Percentiles rank a stretch among this genome's conserved stretches.
These are phyloP conservation scores for Brachyistius frenatus DNA, from an alignment of 2,113 vertebrate species.

Conservation along the genomic window DNA sequence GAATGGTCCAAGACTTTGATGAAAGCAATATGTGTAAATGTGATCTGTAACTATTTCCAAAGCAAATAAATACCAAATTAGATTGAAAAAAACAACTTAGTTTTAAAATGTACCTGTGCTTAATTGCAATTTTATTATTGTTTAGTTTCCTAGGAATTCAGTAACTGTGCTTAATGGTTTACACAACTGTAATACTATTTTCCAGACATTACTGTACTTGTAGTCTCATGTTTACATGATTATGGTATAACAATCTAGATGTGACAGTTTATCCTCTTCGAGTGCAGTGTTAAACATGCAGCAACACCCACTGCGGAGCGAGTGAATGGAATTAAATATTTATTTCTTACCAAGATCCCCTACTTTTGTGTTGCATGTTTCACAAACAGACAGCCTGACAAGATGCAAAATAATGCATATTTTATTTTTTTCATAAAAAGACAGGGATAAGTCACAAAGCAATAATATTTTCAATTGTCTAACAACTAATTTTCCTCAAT, in stretches of 20 bases:
- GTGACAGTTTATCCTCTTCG: not conserved
- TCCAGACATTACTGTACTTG: slow-evolving; percentile 14
- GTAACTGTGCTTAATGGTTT: slow-evolving; percentile 18
- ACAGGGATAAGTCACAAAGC: slow-evolving; percentile 79
- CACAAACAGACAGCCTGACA: slow-evolving; percentile 33
- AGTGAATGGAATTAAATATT: slow-evolving; percentile 57
- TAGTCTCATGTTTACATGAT: slow-evolving; percentile 31
- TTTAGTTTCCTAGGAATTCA: not conserved
- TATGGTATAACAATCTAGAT: not conserved
- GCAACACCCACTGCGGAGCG: slow-evolving; percentile 26
- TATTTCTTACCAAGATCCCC: slow-evolving; percentile 42
- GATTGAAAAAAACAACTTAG: not conserved
- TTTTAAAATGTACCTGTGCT: slow-evolving; percentile 6
- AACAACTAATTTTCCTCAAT: slow-evolving; percentile 69
- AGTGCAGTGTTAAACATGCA: slow-evolving; percentile 13
- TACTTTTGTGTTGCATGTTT: not conserved
- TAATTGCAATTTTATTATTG: not conserved
- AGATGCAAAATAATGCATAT: slow-evolving; percentile 66
- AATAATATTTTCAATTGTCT: slow-evolving; percentile 71
- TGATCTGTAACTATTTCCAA: slow-evolving; percentile 20
- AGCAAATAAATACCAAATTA: slow-evolving; percentile 13
- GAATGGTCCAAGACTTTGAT: too few relatives aligned
- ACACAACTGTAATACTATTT: not conserved
- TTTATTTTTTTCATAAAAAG: slow-evolving; percentile 80
- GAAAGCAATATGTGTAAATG: slow-evolving; percentile 17